Evolutionary conservation across 2,888 invertebrate genomes (phyloP).

Genomic region (Eudasyphora cyanicolor): DNA sequence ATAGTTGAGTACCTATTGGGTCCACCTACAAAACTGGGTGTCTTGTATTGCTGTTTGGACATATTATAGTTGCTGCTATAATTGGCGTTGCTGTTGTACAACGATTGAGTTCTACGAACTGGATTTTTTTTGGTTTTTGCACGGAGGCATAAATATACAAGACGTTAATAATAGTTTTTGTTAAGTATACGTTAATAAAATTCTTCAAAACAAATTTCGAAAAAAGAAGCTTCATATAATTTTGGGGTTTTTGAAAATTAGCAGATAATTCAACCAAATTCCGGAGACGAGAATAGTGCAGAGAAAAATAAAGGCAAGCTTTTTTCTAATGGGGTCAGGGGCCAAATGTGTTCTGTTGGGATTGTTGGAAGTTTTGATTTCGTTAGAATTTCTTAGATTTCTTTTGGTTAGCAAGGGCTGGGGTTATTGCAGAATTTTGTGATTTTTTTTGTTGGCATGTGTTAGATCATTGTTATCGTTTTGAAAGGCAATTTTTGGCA

Average conservation of each 20-base stretch:
- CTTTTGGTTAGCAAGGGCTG: not conserved
- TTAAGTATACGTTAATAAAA: not conserved
- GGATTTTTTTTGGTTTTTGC: not conserved
- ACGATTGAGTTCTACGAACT: conserved; percentile 58
- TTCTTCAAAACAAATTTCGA: not conserved
- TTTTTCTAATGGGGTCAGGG: no score
- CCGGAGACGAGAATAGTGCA: not conserved
- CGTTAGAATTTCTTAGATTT: not conserved
- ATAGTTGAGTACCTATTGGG: conserved; percentile 72
- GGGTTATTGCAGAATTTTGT: conserved; percentile 48
- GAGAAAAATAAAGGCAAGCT: conserved; percentile 19
- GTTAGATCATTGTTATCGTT: not conserved
- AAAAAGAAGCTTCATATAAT: not conserved
- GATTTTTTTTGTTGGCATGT: conserved; percentile 10
- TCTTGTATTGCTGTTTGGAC: conserved; percentile 74
- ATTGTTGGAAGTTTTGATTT: not conserved
- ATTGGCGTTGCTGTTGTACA: conserved; percentile 67
- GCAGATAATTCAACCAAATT: conserved; percentile 1
- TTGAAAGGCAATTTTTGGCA: conserved; percentile 18
- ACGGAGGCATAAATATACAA: conserved; percentile 29
- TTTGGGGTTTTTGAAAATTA: not conserved
- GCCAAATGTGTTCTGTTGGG: conserved; percentile 34
- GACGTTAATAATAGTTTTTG: conserved; percentile 39
- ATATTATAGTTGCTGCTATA: conserved; percentile 69
- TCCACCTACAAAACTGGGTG: conserved; percentile 75